Base-by-base conservation (phyloP, 2,888 invertebrate genomes). In the Stenodera caucasica region DNA sequence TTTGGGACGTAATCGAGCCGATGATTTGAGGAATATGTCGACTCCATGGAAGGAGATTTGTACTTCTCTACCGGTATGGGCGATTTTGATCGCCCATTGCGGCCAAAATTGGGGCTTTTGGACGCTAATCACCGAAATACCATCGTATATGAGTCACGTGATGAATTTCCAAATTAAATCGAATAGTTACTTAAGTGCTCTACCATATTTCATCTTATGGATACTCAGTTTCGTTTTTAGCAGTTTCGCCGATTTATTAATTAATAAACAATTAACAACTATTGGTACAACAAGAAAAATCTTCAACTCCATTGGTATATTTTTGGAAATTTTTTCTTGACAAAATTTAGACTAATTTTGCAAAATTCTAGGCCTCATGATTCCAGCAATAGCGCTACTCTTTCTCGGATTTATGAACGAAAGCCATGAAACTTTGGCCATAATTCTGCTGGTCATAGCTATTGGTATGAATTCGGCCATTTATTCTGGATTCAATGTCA, bases 61-160 rank as follows among this genome's bases (percentile, higher is more conserved):
- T 51, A 90, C 88, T 0, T 92, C 92, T 0, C 72, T 88, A 26
- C 91, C 94, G 0, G 89, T 94, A 74, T 88, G 89, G 86, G 87
- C 91, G 0, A 82, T 93, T 5, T 76, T 91, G 1, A 74, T 89
- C 1, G 86, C 88, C 0, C 92, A 93, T 74, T 85, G 88, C 64
- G 87, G 89, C 0, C 90, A 92, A 71, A 88, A 86, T 71, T 90
- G 92, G 85, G 92, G 92, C 29, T 92, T 91, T 80, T 93, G 91
- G 89, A 92, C 91, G 26, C 81, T 94, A 26, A 82, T 93, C 0
- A 92, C 92, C 0, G 89, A 93, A 77, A 88, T 91, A 72, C 93
- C 94, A 0, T 85, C 88, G 0, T 94, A 92, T 75, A 88, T 94
- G 86, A 86, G 85, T 68, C 84, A 86, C 50, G 87, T 92, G 3